A percentile compares a stretch with the other conserved stretches of the same genome.
Evolutionary conservation across 2,113 vertebrate species (phyloP).

Genomic region (Poicephalus gulielmi): DNA sequence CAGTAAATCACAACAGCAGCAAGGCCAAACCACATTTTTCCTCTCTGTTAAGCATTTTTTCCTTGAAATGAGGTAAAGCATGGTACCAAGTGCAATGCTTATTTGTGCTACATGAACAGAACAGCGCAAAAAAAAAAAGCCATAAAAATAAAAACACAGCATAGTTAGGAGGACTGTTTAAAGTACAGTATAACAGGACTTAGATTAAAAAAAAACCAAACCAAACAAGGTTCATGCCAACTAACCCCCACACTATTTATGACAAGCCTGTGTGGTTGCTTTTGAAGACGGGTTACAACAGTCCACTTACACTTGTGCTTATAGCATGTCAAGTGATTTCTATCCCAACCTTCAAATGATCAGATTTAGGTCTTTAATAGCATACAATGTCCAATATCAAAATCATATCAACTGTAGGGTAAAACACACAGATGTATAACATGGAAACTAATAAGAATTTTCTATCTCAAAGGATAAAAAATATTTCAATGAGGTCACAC

Average conservation of each 20-base stretch:
- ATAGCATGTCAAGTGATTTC: slow-evolving; percentile 73
- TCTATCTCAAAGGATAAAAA: slow-evolving; percentile 56
- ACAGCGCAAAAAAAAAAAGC: slow-evolving; percentile 72
- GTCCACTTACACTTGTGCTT: slow-evolving; percentile 44
- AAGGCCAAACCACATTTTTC: slow-evolving; percentile 82
- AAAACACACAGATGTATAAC: slow-evolving; percentile 46
- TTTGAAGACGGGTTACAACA: slow-evolving; percentile 60
- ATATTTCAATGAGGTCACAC: slow-evolving; percentile 66
- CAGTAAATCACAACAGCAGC: slow-evolving; percentile 87
- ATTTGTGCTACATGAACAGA: slow-evolving; percentile 91
- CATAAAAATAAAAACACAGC: slow-evolving; percentile 74
- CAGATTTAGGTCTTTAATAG: slow-evolving; percentile 57
- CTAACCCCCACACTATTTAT: slow-evolving; percentile 45
- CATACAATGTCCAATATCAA: slow-evolving; percentile 31
- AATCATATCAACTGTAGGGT: slow-evolving; percentile 35
- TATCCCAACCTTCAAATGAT: slow-evolving; percentile 60
- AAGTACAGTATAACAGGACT: slow-evolving; percentile 57
- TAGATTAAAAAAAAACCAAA: not conserved
- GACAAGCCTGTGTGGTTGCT: slow-evolving; percentile 49
- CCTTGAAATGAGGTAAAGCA: slow-evolving; percentile 95
- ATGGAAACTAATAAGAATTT: slow-evolving; percentile 28
- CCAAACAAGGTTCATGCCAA: slow-evolving; percentile 52
- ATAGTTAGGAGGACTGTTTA: slow-evolving; percentile 74
- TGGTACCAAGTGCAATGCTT: slow-evolving; percentile 92
- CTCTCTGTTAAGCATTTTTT: slow-evolving; percentile 79